Evolutionary conservation across 2,797 vertebrate species (phyloP), one percentile per base, ranked within the genome.

Genomic region (Lithobates pipiens): DNA sequence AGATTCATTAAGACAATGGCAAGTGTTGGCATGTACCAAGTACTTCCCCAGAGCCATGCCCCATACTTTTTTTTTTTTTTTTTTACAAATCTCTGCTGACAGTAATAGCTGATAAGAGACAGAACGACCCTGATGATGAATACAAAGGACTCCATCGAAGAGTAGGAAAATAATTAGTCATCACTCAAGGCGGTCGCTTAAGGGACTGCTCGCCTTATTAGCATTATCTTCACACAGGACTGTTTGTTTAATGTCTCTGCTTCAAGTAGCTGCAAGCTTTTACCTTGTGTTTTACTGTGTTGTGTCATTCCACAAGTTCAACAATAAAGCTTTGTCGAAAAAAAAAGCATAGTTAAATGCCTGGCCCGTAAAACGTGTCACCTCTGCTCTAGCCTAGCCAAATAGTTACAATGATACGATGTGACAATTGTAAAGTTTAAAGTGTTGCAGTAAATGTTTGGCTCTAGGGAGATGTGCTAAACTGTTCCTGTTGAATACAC

Each of bases 81-180:
- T 65, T 81, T 81, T 81, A 77, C 79, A 82, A 86, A 86, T 86
- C 79, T 81, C 73, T 18, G 36, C 79, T 86, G 85, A 82, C 79
- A 80, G 85, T 79, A 82, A 81, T 76, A 71, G 78, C 73, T 82
- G 72, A 70, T 57, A 77, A 81, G 73, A 86, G 72, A 81, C 61
- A 71, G 39, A 70, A 29, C 46, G 44, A 72, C 72, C 73, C 75
- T 25, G 65, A 81, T 77, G 65, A 80, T 81, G 65, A 86, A 86
- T 86, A 86, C 79, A 46, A 72, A 86, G 67, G 50, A 81, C 65
- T 86, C 73, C 57, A 25, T 80, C 32, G 63, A 81, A 85, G 71
- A 75, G 77, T 57, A 69, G 61, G 61, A 67, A 76, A 86, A 77
- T 86, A 76, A 86, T 86, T 86, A 81, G 72, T 80, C 78, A 76